Percentiles rank a stretch among this genome's conserved stretches.
These are phyloP conservation scores for Synanthedon myopaeformis DNA, from an alignment of 2,888 invertebrate species.

Conservation along the genomic window DNA sequence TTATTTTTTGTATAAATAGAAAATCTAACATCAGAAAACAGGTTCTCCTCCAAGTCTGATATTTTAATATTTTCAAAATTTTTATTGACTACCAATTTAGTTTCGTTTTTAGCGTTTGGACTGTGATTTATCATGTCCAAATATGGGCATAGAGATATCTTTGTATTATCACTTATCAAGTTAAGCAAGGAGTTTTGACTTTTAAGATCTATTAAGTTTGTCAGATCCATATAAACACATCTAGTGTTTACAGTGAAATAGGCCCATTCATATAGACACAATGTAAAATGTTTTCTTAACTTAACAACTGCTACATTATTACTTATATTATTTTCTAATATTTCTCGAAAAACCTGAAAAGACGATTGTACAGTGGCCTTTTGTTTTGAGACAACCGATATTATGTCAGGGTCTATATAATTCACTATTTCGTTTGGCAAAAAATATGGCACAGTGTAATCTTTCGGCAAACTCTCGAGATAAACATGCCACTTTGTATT, in stretches of 20 bases:
- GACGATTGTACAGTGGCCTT: conserved; percentile 54
- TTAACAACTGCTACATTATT: conserved; percentile 47
- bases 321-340: conserved; percentile 42
- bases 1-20: conserved; percentile 59
- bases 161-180: conserved; percentile 69
- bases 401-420: conserved; percentile 69
- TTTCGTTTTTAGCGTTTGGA: conserved; percentile 69
- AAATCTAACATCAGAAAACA: conserved; percentile 52
- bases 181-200: conserved; percentile 43
- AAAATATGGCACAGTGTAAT: conserved; percentile 78
- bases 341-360: conserved; percentile 50
- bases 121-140: conserved; percentile 93
- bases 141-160: conserved; percentile 86
- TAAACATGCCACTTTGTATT: conserved; percentile 74
- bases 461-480: conserved; percentile 75
- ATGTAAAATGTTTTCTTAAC: conserved; percentile 51
- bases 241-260: conserved; percentile 89
- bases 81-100: conserved; percentile 42
- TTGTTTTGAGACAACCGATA: conserved; percentile 63
- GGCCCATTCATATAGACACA: conserved; percentile 78
- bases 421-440: conserved; percentile 67
- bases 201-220: conserved; percentile 49
- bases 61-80: conserved; percentile 36
- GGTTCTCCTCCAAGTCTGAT: conserved; percentile 28
- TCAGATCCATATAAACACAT: conserved; percentile 78